A percentile compares a stretch with the other conserved stretches of the same genome.
These are phyloP conservation scores for Magallana angulata DNA, from an alignment of 1,140 invertebrate species.

Conservation along the genomic window DNA sequence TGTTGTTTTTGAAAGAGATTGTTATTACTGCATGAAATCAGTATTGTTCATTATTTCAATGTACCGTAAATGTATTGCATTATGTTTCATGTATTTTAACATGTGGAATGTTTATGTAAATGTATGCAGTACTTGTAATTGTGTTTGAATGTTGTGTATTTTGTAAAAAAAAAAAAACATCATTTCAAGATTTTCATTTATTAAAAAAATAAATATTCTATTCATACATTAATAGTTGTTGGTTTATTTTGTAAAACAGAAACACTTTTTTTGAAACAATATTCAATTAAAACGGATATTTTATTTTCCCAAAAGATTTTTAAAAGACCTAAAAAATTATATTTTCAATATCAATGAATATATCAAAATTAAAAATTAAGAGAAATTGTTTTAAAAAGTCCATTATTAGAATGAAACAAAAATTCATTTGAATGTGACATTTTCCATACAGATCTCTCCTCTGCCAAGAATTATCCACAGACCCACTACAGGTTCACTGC, in stretches of 20 bases:
- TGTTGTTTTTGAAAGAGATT: too few species aligned
- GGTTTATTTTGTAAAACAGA: neutral
- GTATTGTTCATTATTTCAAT: neutral
- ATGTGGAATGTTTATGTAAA: neutral
- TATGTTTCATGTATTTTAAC: neutral
- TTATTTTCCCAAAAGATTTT: too few species aligned
- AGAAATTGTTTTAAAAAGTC: too few species aligned
- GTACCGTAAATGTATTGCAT: neutral
- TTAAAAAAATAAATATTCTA: neutral
- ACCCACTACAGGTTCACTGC: too few species aligned
- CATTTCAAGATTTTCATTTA: neutral
- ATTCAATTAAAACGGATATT: neutral
- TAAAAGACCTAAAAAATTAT: too few species aligned
- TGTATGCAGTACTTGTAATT: neutral
- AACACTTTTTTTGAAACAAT: neutral
- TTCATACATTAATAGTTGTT: neutral
- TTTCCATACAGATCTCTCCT: too few species aligned
- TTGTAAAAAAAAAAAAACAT: neutral
- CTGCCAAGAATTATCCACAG: too few species aligned
- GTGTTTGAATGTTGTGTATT: neutral
- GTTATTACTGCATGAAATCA: too few species aligned
- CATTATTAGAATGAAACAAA: too few species aligned
- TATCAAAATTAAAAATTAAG: too few species aligned
- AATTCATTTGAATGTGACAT: too few species aligned
- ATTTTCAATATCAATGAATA: too few species aligned